These are phyloP conservation scores for Venustaconcha ellipsiformis DNA, from an alignment of 1,140 invertebrate species.

Conservation along the genomic window DNA sequence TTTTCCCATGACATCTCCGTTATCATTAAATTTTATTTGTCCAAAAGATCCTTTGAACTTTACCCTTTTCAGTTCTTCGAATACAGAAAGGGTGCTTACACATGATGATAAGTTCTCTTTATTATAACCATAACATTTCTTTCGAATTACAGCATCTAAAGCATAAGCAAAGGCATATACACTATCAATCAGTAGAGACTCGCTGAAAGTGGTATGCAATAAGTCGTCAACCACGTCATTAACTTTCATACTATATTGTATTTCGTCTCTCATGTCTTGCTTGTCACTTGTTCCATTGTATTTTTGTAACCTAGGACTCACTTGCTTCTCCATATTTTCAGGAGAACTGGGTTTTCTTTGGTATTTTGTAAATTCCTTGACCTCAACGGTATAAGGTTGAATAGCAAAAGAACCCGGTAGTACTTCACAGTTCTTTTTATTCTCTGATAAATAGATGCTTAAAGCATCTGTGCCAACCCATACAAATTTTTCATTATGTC, in stretches of 20 bases:
- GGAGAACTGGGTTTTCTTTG: conserved; percentile 16
- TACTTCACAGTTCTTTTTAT: conserved; percentile 77
- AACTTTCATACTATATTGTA: too few species aligned
- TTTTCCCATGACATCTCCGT: conserved; percentile 48
- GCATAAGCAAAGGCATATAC: conserved; percentile 87
- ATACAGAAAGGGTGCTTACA: conserved; percentile 32
- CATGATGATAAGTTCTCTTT: conserved; percentile 30
- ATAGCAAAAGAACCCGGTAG: conserved; percentile 82
- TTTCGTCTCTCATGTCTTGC: not conserved
- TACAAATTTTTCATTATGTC: conserved; percentile 70
- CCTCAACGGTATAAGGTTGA: conserved; percentile 69
- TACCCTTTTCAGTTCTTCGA: conserved; percentile 35
- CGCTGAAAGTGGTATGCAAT: conserved; percentile 46
- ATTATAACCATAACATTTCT: conserved; percentile 14
- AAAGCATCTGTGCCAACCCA: conserved; percentile 84
- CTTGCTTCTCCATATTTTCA: not conserved
- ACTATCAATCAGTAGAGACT: conserved; percentile 87
- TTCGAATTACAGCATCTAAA: conserved; percentile 69
- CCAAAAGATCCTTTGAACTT: conserved; percentile 45
- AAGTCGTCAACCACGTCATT: not conserved
- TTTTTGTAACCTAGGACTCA: conserved; percentile 17
- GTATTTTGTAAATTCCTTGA: conserved; percentile 47
- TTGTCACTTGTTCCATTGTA: not conserved
- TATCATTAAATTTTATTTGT: conserved; percentile 46
- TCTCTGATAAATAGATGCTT: conserved; percentile 77